Percentiles rank a stretch among this genome's conserved stretches.
phyloP scores from a whole-genome alignment of 2,797 vertebrate species.

The Crypturellus tataupa region DNA sequence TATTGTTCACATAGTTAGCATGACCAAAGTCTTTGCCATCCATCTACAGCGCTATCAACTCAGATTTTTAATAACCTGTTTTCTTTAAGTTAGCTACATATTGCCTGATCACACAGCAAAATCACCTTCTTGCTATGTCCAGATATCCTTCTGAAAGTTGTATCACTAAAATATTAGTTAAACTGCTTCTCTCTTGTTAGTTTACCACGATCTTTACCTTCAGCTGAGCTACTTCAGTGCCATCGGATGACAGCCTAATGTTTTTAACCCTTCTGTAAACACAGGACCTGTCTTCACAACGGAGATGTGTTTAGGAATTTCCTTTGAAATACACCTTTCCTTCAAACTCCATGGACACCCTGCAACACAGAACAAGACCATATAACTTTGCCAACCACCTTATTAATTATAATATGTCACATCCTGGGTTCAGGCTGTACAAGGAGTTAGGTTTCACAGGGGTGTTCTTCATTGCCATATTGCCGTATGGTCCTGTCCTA shows the following conservation, averaged over 20 bases:
- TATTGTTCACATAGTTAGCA: background rate
- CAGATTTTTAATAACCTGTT: background rate
- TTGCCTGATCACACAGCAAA: background rate
- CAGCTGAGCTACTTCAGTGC: background rate
- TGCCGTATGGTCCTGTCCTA: rapidly evolving
- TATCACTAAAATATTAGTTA: background rate
- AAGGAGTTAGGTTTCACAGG: background rate
- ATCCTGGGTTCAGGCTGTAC: background rate
- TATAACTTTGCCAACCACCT: background rate
- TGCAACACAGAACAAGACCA: background rate
- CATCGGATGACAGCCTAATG: background rate
- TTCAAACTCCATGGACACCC: background rate
- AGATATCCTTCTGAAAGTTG: background rate
- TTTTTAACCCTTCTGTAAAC: background rate
- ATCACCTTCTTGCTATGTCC: background rate
- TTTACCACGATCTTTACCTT: background rate
- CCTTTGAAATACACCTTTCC: background rate
- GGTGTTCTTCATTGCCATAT: background rate
- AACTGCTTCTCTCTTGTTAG: background rate
- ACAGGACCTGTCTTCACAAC: background rate
- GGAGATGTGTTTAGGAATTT: background rate
- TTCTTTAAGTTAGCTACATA: background rate
- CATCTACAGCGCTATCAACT: background rate
- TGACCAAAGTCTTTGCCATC: background rate
- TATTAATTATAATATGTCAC: background rate